Evolutionary conservation across 2,113 vertebrate genomes (phyloP).

Genomic region (Lagopus muta): DNA sequence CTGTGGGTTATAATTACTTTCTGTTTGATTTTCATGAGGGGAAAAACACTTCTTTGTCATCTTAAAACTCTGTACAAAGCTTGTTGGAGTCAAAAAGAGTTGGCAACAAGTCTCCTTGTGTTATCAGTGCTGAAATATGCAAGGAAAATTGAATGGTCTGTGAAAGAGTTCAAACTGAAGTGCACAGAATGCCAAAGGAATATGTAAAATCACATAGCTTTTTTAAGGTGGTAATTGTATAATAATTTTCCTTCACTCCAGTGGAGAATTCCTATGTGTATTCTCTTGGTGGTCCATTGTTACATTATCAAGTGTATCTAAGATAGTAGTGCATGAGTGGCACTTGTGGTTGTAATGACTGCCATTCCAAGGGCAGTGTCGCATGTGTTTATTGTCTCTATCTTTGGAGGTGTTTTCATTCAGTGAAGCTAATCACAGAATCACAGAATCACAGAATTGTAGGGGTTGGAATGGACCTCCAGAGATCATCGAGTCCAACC

Average conservation of each 20-base stretch:
- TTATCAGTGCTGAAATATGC: neutral
- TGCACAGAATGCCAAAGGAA: neutral
- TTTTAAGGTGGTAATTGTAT: constrained; percentile 33
- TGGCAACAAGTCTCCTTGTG: neutral
- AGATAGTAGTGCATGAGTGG: constrained; percentile 30
- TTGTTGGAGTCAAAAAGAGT: neutral
- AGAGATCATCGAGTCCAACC: too few species aligned
- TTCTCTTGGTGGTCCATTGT: constrained; percentile 43
- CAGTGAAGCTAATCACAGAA: too few species aligned
- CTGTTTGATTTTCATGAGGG: neutral
- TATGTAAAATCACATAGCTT: neutral
- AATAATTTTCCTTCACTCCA: constrained; percentile 38
- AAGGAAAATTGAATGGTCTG: neutral
- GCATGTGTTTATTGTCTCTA: constrained; percentile 36
- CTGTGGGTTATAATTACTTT: neutral
- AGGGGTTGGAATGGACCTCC: too few species aligned
- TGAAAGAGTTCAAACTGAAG: neutral
- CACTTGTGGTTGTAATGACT: constrained; percentile 61
- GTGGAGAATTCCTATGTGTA: constrained; percentile 30
- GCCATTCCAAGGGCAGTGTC: constrained; percentile 47
- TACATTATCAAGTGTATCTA: constrained; percentile 48
- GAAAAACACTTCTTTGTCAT: neutral
- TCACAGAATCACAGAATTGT: too few species aligned
- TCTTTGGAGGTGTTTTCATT: constrained; percentile 38
- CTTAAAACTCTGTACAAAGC: neutral